A percentile compares a stretch with the other conserved stretches of the same genome.
Evolutionary conservation across 2,888 invertebrate species (phyloP).

Genomic region (Phyllotreta cruciferae): DNA sequence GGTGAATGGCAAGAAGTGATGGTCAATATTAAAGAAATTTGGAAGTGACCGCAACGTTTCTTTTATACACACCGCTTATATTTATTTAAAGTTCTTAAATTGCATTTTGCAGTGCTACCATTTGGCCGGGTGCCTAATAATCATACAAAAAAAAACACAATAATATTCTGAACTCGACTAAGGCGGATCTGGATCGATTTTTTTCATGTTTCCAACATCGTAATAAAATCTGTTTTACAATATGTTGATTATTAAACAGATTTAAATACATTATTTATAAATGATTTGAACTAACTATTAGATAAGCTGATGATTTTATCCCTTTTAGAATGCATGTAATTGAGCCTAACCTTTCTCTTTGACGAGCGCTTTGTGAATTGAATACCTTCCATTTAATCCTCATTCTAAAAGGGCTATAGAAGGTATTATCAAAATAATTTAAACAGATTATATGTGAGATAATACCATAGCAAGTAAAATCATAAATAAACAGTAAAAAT

Average conservation of each 20-base stretch:
- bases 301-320: constrained; percentile 14
- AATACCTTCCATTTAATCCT: constrained; percentile 22
- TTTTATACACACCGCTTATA: constrained; percentile 21
- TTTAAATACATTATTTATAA: constrained; percentile 1
- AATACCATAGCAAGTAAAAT: constrained; percentile 37
- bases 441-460: constrained; percentile 41
- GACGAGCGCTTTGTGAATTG: constrained; percentile 17
- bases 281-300: constrained; percentile 2
- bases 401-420: constrained; percentile 25
- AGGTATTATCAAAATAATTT: constrained; percentile 40
- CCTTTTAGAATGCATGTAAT: constrained; percentile 19
- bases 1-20: constrained; percentile 4
- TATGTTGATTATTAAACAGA: background rate
- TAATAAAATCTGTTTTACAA: background rate
- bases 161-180: background rate
- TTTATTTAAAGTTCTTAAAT: constrained; percentile 15
- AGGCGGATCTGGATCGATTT: background rate
- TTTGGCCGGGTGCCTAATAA: constrained; percentile 7
- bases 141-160: background rate
- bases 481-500: constrained; percentile 40
- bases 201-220: background rate
- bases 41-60: constrained; percentile 12
- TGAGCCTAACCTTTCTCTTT: constrained; percentile 11
- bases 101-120: constrained; percentile 9
- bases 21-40: constrained; percentile 21